Conservation (phyloP, 2,797 vertebrate species). For the Galagoides demidoff region DNA sequence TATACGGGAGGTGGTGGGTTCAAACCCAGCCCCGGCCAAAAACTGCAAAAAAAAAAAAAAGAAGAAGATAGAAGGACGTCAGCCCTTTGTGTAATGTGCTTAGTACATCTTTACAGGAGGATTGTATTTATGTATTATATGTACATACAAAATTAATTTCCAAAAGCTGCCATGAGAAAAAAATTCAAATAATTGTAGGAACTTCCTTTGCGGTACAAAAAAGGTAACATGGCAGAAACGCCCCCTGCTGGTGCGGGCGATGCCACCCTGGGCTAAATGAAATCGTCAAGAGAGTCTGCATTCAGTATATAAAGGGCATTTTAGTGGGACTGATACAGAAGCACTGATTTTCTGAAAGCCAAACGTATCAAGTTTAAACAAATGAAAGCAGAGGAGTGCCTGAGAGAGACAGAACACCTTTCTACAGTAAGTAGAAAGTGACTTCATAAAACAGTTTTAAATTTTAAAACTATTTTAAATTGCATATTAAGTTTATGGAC, state of each 20-base stretch:
- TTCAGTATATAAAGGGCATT: background rate
- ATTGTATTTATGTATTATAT: background rate
- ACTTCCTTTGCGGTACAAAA: background rate
- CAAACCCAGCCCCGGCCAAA: no score
- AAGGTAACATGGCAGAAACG: background rate
- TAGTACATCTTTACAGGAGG: background rate
- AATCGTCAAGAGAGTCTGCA: background rate
- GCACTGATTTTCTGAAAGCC: background rate
- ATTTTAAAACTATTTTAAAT: no score
- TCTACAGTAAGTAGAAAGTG: no score
- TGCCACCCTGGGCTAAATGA: background rate
- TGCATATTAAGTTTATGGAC: no score
- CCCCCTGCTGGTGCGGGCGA: background rate
- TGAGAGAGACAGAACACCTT: background rate
- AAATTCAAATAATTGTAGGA: background rate
- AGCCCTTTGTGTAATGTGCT: background rate
- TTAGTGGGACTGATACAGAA: background rate
- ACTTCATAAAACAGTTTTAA: no score
- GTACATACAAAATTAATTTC: background rate
- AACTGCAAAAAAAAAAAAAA: no score
- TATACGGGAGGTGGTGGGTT: no score
- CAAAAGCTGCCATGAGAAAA: background rate
- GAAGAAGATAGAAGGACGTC: background rate
- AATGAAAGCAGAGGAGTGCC: background rate
- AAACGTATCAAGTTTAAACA: background rate